Base-by-base conservation (phyloP, 1,140 invertebrate genomes). In the Philopotamus ludificatus region DNA sequence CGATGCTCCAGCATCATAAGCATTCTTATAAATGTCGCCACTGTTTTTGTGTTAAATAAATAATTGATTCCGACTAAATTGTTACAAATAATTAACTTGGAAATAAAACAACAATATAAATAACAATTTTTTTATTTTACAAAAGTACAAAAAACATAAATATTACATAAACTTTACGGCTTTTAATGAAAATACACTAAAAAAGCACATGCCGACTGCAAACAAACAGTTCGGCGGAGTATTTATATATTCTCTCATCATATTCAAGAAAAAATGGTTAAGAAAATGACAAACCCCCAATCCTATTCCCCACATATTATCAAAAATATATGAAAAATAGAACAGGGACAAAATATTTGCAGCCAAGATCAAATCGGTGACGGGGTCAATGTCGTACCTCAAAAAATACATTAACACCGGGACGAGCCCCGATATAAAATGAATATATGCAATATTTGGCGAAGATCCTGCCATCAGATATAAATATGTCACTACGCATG, bases 181-280 rank as follows among this genome's bases (percentile, higher is more conserved):
- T 65, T 70, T 70, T 12, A 67, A 44, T 51, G 68, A 64, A 58
- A 70, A 70, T n/a, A 67, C 57, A 58, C 67, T 70, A 62, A 70
- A 70, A 58, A 70, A 70, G 55, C 65, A 70, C 68, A 70, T 70
- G 51, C 68, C 68, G 50, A 70, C 53, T 47, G 67, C 68, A 50
- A 67, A 70, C 44, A 70, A 62, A 65, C 65, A 70, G 51, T 70
- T 65, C 45, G 66, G 55, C 9, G 68, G 68, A 10, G 68, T 65
- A 12, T 49, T 61, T 22, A 70, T 57, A 62, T 50, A 64, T 55
- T 70, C 68, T 44, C 64, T 63, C 18, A 70, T 44, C 44, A 61
- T 64, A 62, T 70, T 67, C 2, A 70, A 44, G 45, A 63, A 70
- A 53, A 70, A 70, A 41, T 70, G 68, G 51, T 70, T 70, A 7